Evolutionary conservation across 1,140 invertebrate genomes (phyloP).

Genomic region (Berghia stephanieae): DNA sequence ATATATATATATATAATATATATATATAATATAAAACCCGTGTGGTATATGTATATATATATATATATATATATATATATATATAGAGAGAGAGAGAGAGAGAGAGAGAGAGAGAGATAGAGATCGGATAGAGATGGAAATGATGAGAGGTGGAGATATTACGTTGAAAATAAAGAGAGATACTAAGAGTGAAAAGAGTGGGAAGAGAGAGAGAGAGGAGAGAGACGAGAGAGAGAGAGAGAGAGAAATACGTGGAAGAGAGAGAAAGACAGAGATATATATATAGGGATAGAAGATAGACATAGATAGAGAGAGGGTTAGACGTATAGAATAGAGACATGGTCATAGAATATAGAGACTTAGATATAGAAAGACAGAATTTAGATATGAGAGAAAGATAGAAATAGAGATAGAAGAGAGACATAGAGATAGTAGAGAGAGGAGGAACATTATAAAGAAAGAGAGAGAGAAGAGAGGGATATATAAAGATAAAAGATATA

Average conservation of each 20-base stretch:
- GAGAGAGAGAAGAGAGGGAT: constrained; percentile 65
- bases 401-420: constrained; percentile 70
- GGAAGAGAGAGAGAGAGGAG: no score
- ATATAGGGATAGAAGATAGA: not conserved
- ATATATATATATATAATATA: constrained; percentile 29
- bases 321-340: not conserved
- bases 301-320: not conserved
- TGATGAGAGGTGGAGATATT: not conserved
- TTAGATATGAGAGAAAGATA: constrained; percentile 62
- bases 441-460: constrained; percentile 76
- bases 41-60: constrained; percentile 30
- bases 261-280: not conserved
- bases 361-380: not conserved
- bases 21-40: not conserved
- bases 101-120: not conserved
- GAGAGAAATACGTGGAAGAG: no score
- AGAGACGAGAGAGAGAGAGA: no score
- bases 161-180: constrained; percentile 4
- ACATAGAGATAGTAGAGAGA: constrained; percentile 75
- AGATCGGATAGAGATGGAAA: not conserved
- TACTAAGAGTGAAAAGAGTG: no score
- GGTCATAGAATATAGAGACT: not conserved
- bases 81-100: not conserved
- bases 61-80: constrained; percentile 25
- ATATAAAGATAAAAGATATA: no score